Evolutionary conservation across 2,888 invertebrate species (phyloP).

Genomic region (Melanostoma scalare): DNA sequence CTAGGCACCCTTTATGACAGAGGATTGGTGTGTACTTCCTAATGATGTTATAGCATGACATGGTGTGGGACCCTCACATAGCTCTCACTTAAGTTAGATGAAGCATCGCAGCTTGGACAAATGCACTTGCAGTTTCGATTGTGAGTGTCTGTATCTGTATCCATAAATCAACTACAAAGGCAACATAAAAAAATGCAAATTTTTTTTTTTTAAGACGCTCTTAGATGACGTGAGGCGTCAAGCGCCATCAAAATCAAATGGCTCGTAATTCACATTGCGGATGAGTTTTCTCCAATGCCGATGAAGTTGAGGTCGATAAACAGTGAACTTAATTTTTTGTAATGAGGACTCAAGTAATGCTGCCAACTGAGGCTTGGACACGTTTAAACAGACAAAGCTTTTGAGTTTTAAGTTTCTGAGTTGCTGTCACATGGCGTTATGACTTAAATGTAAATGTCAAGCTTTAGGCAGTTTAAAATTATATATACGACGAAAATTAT

Average conservation of each 20-base stretch:
- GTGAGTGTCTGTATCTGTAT: neutral
- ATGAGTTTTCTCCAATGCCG: conserved; percentile 39
- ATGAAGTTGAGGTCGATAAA: conserved; percentile 28
- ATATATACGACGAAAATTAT: no score
- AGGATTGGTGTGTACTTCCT: conserved; percentile 30
- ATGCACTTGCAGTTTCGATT: conserved; percentile 51
- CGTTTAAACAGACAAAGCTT: no score
- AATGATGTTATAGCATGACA: conserved; percentile 26
- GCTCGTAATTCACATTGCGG: conserved; percentile 9
- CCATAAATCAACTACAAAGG: conserved; percentile 32
- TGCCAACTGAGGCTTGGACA: neutral
- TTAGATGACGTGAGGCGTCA: conserved; percentile 6
- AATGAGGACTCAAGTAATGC: neutral
- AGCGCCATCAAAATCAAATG: neutral
- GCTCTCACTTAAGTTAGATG: conserved; percentile 8
- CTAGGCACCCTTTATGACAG: conserved; percentile 24
- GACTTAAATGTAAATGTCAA: no score
- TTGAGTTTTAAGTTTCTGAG: no score
- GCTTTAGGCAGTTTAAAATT: no score
- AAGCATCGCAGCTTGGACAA: conserved; percentile 26
- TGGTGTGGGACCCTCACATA: conserved; percentile 22
- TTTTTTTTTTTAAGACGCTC: conserved; percentile 1
- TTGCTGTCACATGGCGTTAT: no score
- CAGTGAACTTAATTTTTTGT: conserved; percentile 35
- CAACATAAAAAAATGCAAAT: conserved; percentile 21